These are phyloP conservation scores for Coelopa frigida DNA, from an alignment of 1,140 invertebrate genomes.

Conservation along the genomic window DNA sequence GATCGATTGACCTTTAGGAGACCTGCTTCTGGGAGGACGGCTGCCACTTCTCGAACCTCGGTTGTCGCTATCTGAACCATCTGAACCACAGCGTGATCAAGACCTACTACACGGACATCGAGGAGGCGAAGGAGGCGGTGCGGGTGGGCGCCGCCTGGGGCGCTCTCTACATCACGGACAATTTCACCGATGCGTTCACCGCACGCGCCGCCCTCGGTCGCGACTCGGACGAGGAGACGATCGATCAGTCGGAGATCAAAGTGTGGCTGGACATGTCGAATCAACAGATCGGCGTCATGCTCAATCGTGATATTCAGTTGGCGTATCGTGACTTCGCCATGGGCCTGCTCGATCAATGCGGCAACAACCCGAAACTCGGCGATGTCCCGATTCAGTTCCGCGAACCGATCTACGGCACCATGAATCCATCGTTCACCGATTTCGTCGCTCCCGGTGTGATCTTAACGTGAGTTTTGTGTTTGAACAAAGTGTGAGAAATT, in stretches of 20 bases:
- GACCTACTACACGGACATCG: conserved; percentile 59
- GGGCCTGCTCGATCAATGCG: conserved; percentile 60
- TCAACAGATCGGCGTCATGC: conserved; percentile 80
- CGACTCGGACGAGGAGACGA: conserved; percentile 65
- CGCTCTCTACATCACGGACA: conserved; percentile 73
- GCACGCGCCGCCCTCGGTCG: conserved; percentile 61
- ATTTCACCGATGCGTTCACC: conserved; percentile 75
- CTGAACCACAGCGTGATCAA: conserved; percentile 61
- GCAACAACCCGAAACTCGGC: conserved; percentile 69
- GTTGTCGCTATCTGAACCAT: conserved; percentile 67
- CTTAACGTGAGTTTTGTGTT: conserved; percentile 63
- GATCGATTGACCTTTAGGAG: conserved; percentile 19
- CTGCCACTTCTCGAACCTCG: conserved; percentile 63
- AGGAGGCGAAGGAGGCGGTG: conserved; percentile 64
- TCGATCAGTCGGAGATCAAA: conserved; percentile 71
- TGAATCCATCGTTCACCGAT: conserved; percentile 83
- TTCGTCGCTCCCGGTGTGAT: conserved; percentile 94
- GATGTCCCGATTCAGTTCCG: conserved; percentile 75
- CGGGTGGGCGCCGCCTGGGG: conserved; percentile 74
- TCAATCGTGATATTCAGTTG: conserved; percentile 71
- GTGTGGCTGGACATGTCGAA: conserved; percentile 90
- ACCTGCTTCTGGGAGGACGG: conserved; percentile 47
- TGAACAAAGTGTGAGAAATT: neutral
- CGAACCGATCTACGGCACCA: conserved; percentile 80
- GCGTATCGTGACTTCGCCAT: conserved; percentile 74